Percentiles rank a stretch among this genome's conserved stretches.
Conservation (phyloP, 92 coral and sea anemone species). For the Phenganax stokvisi region DNA sequence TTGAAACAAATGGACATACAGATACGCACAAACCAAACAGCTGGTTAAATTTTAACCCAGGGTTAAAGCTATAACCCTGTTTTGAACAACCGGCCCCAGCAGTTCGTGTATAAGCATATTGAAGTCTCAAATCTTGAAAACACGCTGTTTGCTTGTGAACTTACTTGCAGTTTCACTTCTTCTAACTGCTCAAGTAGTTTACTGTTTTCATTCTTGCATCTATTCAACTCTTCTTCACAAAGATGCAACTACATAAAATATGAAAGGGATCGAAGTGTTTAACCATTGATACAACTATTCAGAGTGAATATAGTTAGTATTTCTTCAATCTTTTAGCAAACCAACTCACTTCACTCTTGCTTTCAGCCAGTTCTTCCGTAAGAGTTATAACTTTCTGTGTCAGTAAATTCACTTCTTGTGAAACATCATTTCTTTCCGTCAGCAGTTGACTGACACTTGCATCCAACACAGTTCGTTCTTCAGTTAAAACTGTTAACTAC, state of each 20-base stretch:
- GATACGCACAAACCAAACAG: too few species aligned
- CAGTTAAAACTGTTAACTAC: conserved; percentile 61
- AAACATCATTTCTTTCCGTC: conserved; percentile 50
- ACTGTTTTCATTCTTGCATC: conserved; percentile 61
- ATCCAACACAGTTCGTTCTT: conserved; percentile 57
- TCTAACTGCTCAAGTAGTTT: conserved; percentile 72
- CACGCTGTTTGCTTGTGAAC: background rate
- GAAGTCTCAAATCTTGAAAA: background rate
- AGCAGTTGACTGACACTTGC: conserved; percentile 60
- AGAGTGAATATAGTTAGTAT: too few species aligned
- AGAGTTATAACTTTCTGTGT: conserved; percentile 56
- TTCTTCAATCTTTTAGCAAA: background rate
- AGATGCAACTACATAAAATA: conserved; percentile 53
- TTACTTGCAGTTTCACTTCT: conserved; percentile 90
- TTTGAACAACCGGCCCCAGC: background rate
- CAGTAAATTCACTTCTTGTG: conserved; percentile 70
- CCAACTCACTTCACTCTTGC: conserved; percentile 67
- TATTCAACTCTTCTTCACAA: conserved; percentile 82
- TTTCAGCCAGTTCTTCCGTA: conserved; percentile 60
- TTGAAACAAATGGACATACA: too few species aligned
- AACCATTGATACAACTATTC: background rate
- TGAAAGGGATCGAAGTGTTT: background rate
- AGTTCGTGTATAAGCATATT: background rate
- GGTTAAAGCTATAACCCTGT: too few species aligned
- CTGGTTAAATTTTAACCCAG: too few species aligned